These are phyloP conservation scores for Rhagonycha fulva DNA, from an alignment of 2,888 invertebrate species.

Conservation along the genomic window DNA sequence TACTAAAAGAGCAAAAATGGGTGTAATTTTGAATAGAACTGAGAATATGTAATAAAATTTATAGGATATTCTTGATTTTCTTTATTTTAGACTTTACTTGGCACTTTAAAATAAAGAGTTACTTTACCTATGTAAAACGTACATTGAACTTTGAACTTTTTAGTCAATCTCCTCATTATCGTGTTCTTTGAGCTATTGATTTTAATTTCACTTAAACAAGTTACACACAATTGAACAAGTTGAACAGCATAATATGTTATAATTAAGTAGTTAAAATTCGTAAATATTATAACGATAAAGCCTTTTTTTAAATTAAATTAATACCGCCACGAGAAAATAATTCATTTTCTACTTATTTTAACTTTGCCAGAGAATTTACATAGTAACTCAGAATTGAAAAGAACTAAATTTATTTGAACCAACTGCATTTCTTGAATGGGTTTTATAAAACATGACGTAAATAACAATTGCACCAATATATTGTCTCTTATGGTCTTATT, in stretches of 20 bases:
- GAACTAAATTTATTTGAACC: neutral
- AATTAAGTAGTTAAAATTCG: too few relatives aligned
- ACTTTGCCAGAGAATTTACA: neutral
- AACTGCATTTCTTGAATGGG: neutral
- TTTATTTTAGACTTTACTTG: neutral
- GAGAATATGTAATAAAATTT: neutral
- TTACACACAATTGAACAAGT: too few relatives aligned
- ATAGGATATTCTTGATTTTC: neutral
- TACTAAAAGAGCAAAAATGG: neutral
- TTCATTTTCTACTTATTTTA: too few relatives aligned
- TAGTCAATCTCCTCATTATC: neutral
- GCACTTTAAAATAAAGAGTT: neutral
- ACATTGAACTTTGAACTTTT: neutral
- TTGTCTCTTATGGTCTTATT: conserved; percentile 37
- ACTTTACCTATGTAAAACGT: neutral
- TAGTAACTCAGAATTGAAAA: neutral
- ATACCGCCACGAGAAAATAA: too few relatives aligned
- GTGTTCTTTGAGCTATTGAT: neutral
- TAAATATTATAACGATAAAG: too few relatives aligned
- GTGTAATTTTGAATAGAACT: neutral
- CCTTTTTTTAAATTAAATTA: too few relatives aligned
- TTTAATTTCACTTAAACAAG: conserved; percentile 8
- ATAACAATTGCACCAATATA: conserved; percentile 31
- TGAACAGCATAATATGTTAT: too few relatives aligned
- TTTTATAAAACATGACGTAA: conserved; percentile 32